phyloP scores from a whole-genome alignment of 2,797 vertebrate species.

The Paedocypris micromegethes region DNA sequence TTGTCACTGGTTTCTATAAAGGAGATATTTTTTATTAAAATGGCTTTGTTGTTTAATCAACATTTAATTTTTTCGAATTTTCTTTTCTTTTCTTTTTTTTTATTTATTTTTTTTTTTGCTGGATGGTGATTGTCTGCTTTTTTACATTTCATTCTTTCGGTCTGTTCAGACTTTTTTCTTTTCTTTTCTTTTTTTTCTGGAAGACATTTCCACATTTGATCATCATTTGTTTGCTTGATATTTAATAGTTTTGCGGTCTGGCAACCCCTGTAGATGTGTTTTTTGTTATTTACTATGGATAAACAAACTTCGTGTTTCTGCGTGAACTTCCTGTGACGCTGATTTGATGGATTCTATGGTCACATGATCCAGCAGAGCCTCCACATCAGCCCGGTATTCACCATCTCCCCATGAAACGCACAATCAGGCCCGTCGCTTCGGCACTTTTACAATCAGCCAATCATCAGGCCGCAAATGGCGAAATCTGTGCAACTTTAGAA shows the following conservation, averaged over 20 bases:
- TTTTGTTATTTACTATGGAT: slow-evolving; percentile 8
- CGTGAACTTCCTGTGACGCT: slow-evolving; percentile 16
- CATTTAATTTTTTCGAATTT: not conserved
- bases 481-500: too few relatives aligned
- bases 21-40: slow-evolving; percentile 8
- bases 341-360: slow-evolving; percentile 31
- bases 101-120: not conserved
- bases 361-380: slow-evolving; percentile 18
- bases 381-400: slow-evolving; percentile 26
- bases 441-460: slow-evolving; percentile 3
- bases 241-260: slow-evolving; percentile 1
- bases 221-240: too few relatives aligned
- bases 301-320: slow-evolving; percentile 21
- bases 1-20: slow-evolving; percentile 10
- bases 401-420: slow-evolving; percentile 13
- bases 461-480: not conserved
- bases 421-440: slow-evolving; percentile 17
- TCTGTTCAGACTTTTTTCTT: slow-evolving; percentile 11
- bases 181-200: not conserved
- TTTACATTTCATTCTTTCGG: slow-evolving; percentile 7
- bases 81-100: not conserved
- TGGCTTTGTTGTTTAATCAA: not conserved
- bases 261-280: slow-evolving; percentile 2
- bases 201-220: too few relatives aligned
- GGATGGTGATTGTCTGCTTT: not conserved